These are phyloP conservation scores for Oenanthe melanoleuca DNA, from an alignment of 2,113 vertebrate species.

Conservation along the genomic window DNA sequence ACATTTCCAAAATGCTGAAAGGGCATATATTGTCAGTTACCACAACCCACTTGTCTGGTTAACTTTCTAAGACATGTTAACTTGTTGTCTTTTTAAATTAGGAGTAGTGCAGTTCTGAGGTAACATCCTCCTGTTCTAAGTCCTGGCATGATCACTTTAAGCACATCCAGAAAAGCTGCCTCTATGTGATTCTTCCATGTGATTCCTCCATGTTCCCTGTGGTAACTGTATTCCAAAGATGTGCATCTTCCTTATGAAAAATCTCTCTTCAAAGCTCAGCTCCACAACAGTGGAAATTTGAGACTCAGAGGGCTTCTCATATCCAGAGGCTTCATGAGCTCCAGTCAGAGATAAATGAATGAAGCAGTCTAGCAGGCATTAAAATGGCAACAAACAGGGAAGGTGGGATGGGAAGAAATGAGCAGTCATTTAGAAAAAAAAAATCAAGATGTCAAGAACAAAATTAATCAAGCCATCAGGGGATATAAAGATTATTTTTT, in stretches of 20 bases:
- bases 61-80: background rate
- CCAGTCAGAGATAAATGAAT: background rate
- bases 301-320: accelerated
- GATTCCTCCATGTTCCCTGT: background rate
- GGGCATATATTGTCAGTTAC: background rate
- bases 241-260: background rate
- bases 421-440: background rate
- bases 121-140: background rate
- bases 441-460: background rate
- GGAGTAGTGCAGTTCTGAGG: background rate
- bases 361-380: background rate
- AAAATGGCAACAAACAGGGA: background rate
- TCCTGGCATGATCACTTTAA: background rate
- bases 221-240: background rate
- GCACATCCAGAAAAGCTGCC: background rate
- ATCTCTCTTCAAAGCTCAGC: background rate
- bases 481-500: background rate
- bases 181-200: background rate
- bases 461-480: background rate
- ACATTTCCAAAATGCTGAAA: background rate
- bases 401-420: background rate
- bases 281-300: background rate
- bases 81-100: background rate
- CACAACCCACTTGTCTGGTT: accelerated
- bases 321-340: background rate